Base-by-base conservation (phyloP, 2,797 vertebrate species). In the Amblyraja radiata region DNA sequence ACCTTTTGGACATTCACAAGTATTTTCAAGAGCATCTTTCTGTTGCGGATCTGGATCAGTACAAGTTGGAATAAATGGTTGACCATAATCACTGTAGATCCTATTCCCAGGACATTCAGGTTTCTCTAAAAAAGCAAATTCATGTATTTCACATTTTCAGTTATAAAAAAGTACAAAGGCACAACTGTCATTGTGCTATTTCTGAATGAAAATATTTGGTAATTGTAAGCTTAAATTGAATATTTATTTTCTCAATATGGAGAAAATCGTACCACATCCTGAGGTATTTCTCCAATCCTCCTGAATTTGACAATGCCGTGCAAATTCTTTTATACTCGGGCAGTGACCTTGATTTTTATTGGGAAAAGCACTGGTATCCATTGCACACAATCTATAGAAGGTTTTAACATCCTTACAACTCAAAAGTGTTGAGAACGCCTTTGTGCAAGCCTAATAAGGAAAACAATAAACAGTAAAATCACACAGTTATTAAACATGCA, bases 1-100 rank as follows among this genome's bases (percentile, higher is more conserved):
- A 97, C 97, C 97, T 80, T 93, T 0, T 78, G 95, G 95, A 86
- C 97, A 97, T 83, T 94, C 78, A 92, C 97, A 98, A 88, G 97
- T 95, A 90, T 94, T 94, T 93, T 96, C 94, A 76, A 95, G 95
- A 36, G 94, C 0, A 2, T 68, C 95, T 23, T 79, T 93, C 32
- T 94, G 93, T 46, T 94, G 94, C 21, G 95, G 97, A 93, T 95
- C 96, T 93, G 94, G 94, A 28, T 95, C 94, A 61, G 97, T 97
- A 95, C 97, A 98, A 86, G 96, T 97, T 28, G 96, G 95, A 65
- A 95, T 95, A 92, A 96, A 96, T 14, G 96, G 94, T 1, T 93
- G 79, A 25, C 95, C 97, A 54, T 94, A 93, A 39, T 97, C 96
- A 46, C 77, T 81, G 94, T 96, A 97, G 54, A 94, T 71, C 73